Evolutionary conservation across 2,888 invertebrate species (phyloP).

Genomic region (Agrenia bidenticulata): DNA sequence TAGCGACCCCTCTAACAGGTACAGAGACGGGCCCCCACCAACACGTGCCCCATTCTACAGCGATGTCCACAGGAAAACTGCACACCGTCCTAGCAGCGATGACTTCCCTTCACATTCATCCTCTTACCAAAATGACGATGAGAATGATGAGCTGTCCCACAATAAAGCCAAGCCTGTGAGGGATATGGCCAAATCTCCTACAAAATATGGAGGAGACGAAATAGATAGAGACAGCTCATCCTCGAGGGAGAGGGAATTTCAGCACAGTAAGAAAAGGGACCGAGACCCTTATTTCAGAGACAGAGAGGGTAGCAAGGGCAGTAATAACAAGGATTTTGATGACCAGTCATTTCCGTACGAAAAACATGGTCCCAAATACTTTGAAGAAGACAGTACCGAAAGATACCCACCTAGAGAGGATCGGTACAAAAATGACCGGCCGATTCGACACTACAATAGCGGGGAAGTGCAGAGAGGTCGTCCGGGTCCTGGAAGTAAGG

Average conservation of each 20-base stretch:
- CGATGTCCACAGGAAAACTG: not conserved
- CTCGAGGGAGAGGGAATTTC: slow-evolving; percentile 2
- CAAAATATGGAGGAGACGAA: no score
- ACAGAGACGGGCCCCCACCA: not conserved
- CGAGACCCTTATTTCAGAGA: slow-evolving; percentile 7
- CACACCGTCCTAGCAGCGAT: not conserved
- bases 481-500: slow-evolving; percentile 21
- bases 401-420: slow-evolving; percentile 1
- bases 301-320: not conserved
- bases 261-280: not conserved
- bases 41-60: not conserved
- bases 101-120: not conserved
- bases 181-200: slow-evolving; percentile 28
- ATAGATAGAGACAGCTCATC: not conserved
- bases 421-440: no score
- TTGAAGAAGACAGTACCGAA: not conserved
- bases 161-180: slow-evolving; percentile 49
- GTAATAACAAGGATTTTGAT: not conserved
- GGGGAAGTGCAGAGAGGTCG: slow-evolving; percentile 15
- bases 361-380: not conserved
- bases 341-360: not conserved
- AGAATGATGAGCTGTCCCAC: slow-evolving; percentile 39
- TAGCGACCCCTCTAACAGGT: not conserved
- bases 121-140: slow-evolving; percentile 24
- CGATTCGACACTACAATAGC: slow-evolving; percentile 4